A percentile compares a stretch with the other conserved stretches of the same genome.
These are phyloP conservation scores for Sarcophaga caerulescens DNA, from an alignment of 2,888 invertebrate species.

Conservation along the genomic window DNA sequence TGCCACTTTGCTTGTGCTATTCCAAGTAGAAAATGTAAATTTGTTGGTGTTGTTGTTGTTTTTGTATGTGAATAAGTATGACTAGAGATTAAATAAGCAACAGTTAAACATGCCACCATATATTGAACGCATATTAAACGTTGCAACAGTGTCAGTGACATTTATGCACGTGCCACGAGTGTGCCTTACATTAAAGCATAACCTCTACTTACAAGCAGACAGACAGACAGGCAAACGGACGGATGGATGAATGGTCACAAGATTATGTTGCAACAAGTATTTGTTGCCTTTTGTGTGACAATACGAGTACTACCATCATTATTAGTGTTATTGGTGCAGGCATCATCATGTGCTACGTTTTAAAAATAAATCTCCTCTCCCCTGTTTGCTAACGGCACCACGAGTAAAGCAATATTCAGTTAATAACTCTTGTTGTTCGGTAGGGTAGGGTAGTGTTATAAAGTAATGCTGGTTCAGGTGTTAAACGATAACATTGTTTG, in stretches of 20 bases:
- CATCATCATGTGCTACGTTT: constrained; percentile 10
- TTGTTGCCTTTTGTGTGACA: constrained; percentile 16
- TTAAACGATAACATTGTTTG: constrained; percentile 31
- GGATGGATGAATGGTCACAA: not conserved
- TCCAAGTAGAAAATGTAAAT: not conserved
- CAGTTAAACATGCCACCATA: constrained; percentile 21
- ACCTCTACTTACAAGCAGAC: not conserved
- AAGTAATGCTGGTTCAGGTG: constrained; percentile 59
- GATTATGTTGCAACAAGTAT: not conserved
- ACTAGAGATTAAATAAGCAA: constrained; percentile 35
- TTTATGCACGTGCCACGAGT: constrained; percentile 63
- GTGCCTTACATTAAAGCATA: constrained; percentile 44
- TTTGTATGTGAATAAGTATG: not conserved
- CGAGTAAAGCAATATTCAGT: not conserved
- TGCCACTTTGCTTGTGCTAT: not conserved
- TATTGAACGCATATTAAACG: constrained; percentile 54
- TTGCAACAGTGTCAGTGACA: constrained; percentile 21
- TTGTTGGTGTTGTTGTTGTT: too few relatives aligned
- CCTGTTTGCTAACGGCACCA: not conserved
- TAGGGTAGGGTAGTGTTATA: not conserved
- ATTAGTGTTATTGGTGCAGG: not conserved
- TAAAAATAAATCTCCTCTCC: constrained; percentile 15
- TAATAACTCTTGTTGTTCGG: not conserved
- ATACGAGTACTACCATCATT: constrained; percentile 13
- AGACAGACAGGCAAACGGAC: not conserved